Evolutionary conservation across 1,140 invertebrate genomes (phyloP).

Genomic region (Drosophila guanche): DNA sequence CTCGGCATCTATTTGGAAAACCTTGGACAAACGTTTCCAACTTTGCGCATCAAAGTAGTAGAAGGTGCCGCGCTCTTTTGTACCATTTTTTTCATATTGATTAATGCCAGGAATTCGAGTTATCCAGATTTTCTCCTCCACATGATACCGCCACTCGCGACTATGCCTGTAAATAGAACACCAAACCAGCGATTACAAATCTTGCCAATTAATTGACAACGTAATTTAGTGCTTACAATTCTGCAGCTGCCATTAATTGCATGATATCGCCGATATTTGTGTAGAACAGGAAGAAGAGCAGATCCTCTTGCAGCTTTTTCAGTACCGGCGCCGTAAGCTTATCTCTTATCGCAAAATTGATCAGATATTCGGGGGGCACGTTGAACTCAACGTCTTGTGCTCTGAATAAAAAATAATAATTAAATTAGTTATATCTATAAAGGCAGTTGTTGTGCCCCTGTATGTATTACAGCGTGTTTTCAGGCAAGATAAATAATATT

Average conservation of each 20-base stretch:
- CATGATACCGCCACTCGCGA: slow-evolving; percentile 99
- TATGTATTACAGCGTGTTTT: too few species aligned
- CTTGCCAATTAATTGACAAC: background rate
- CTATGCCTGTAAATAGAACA: slow-evolving; percentile 89
- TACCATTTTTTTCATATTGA: slow-evolving; percentile 94
- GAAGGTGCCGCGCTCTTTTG: slow-evolving; percentile 98
- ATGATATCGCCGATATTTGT: slow-evolving; percentile 99
- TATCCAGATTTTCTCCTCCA: slow-evolving; percentile 99
- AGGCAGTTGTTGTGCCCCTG: background rate
- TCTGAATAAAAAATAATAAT: slow-evolving; percentile 83
- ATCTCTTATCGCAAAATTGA: slow-evolving; percentile 95
- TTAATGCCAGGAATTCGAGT: slow-evolving; percentile 97
- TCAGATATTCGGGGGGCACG: slow-evolving; percentile 99
- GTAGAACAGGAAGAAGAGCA: slow-evolving; percentile 99
- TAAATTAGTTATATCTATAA: background rate
- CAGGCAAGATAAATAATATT: too few species aligned
- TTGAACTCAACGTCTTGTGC: slow-evolving; percentile 99
- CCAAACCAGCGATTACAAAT: slow-evolving; percentile 8
- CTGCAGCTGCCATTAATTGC: slow-evolving; percentile 97
- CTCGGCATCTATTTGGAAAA: slow-evolving; percentile 98
- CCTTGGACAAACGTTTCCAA: slow-evolving; percentile 98
- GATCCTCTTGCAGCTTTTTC: slow-evolving; percentile 98
- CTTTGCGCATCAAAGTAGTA: slow-evolving; percentile 99
- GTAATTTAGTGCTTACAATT: slow-evolving; percentile 91
- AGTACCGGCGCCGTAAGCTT: slow-evolving; percentile 97